Evolutionary conservation across 92 coral and sea anemone genomes (phyloP).

Genomic region (Palythoa grandiflora): DNA sequence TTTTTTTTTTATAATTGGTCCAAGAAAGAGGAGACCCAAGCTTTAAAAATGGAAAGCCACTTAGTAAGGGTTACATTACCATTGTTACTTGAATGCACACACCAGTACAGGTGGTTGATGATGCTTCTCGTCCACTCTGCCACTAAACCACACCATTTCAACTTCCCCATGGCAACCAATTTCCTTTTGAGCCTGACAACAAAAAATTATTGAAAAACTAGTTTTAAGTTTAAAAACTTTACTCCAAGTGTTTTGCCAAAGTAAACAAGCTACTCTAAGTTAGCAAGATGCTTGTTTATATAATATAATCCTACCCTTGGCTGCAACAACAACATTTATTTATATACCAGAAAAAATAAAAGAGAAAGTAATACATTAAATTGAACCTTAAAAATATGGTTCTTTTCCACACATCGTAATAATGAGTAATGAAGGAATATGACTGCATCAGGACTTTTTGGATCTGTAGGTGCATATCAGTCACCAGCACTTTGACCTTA

Average conservation of each 20-base stretch:
- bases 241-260: not conserved
- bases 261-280: not conserved
- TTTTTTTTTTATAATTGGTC: not conserved
- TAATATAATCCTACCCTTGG: constrained; percentile 36
- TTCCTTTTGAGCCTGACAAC: constrained; percentile 53
- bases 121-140: constrained; percentile 60
- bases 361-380: too few species aligned
- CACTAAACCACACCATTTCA: constrained; percentile 33
- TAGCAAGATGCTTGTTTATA: not conserved
- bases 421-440: constrained; percentile 36
- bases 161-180: constrained; percentile 43
- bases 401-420: constrained; percentile 53
- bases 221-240: not conserved
- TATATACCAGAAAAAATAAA: too few species aligned
- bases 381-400: too few species aligned
- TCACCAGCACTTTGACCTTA: constrained; percentile 53
- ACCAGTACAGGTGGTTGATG: constrained; percentile 62
- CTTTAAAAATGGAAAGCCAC: constrained; percentile 49
- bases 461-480: constrained; percentile 50
- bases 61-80: constrained; percentile 55
- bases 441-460: constrained; percentile 43
- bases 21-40: not conserved
- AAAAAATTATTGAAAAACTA: not conserved
- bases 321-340: not conserved
- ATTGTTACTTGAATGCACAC: constrained; percentile 52